phyloP scores from a whole-genome alignment of 2,888 invertebrate genomes.

The Pantelozetes paolii region DNA sequence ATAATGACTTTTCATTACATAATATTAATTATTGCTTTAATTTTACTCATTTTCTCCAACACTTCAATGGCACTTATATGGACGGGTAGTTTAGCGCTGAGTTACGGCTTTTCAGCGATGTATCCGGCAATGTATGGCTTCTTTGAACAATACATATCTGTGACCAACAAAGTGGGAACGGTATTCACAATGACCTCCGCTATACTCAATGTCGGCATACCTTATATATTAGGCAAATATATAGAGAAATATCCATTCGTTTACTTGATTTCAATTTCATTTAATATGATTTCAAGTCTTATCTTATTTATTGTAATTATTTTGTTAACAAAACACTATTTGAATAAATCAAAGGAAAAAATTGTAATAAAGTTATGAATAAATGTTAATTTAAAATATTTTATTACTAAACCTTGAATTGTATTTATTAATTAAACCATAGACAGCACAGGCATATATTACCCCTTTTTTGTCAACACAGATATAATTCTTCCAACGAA shows the following conservation, averaged over 20 bases:
- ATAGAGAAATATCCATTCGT: constrained; percentile 19
- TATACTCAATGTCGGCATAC: background rate
- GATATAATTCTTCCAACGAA: too few species aligned
- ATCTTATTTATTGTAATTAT: constrained; percentile 2
- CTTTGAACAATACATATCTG: constrained; percentile 20
- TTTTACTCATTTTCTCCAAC: background rate
- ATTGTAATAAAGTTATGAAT: background rate
- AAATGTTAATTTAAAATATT: too few species aligned
- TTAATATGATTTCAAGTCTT: constrained; percentile 12
- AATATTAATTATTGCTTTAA: constrained; percentile 1
- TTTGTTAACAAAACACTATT: background rate
- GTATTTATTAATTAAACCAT: too few species aligned
- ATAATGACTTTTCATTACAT: constrained; percentile 20
- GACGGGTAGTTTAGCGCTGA: background rate
- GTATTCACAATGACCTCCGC: constrained; percentile 29
- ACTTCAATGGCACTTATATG: background rate
- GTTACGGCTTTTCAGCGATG: constrained; percentile 38
- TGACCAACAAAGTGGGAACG: constrained; percentile 34
- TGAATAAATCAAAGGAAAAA: background rate
- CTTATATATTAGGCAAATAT: constrained; percentile 29
- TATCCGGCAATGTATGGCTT: constrained; percentile 35
- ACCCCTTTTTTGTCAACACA: too few species aligned
- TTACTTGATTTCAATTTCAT: constrained; percentile 5
- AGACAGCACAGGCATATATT: too few species aligned
- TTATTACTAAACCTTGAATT: too few species aligned